Base-by-base conservation (phyloP, 2,113 vertebrate genomes). In the Rynchops niger region DNA sequence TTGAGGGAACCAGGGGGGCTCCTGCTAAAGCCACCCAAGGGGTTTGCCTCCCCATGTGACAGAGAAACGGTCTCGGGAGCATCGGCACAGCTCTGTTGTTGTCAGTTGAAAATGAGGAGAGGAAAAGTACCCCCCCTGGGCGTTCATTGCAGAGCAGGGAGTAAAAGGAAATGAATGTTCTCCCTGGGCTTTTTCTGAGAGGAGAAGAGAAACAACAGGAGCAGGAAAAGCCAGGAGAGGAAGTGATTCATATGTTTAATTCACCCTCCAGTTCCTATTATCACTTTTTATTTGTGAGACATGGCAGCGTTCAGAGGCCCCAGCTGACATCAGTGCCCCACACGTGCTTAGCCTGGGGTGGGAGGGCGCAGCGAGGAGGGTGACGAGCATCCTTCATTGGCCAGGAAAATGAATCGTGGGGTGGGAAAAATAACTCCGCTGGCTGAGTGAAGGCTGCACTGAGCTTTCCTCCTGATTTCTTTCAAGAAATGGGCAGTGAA, bases 241-340 rank as follows among this genome's bases (percentile, higher is more conserved):
- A 95, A 95, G 74, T 96, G 97, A 96, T 97, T 97, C 78, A 92
- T 95, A 56, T 42, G 47, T 92, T 96, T 91, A 97, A 90, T 95
- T 91, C 45, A 6, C 70, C 58, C 84, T 97, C 32, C 73, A 45
- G 80, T 85, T 82, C 27, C 87, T 61, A 50, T 87, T 67, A 89
- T 76, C 73, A 32, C 27, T 2, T 52, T 79, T 91, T 70, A 53
- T 92, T 77, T 27, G 76, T 9, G 76, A 63, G 58, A 11, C n/a
- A 9, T 0, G 1, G 85, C 85, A 56, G 65, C 5, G 1, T 5
- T 58, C 0, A 1, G 74, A 32, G 71, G 32, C 76, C 59, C n/a
- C 85, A 82, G 82, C 88, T 67, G 82, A 61, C 71, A n/a, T 66
- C 82, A 9, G 58, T 3, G 45, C 67, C 80, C 91, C 38, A 30